A percentile compares a stretch with the other conserved stretches of the same genome.
Conservation (phyloP, 2,888 invertebrate species). For the Ophion obscuratus region DNA sequence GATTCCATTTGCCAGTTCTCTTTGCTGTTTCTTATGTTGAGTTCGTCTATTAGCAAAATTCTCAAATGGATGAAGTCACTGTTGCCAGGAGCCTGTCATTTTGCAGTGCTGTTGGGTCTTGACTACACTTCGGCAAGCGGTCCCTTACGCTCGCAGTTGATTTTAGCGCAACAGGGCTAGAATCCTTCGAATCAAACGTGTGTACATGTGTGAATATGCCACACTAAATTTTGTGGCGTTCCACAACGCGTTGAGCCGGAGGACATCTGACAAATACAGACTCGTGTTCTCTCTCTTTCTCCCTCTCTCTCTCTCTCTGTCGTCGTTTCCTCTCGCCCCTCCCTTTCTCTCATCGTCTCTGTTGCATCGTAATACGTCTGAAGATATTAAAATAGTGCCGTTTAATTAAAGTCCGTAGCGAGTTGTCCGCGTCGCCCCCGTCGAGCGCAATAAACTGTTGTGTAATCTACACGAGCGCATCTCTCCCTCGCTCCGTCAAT, state of each 20-base stretch:
- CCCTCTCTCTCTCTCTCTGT: slow-evolving; percentile 12
- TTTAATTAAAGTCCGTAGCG: slow-evolving; percentile 72
- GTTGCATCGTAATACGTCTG: slow-evolving; percentile 60
- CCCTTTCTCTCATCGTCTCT: slow-evolving; percentile 4
- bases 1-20: too few species aligned
- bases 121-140: too few species aligned
- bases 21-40: too few species aligned
- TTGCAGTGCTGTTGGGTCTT: too few species aligned
- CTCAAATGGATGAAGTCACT: too few species aligned
- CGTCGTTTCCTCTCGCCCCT: slow-evolving; percentile 5
- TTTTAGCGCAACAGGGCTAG: neutral
- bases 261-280: slow-evolving; percentile 59
- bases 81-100: too few species aligned
- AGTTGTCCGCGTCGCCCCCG: slow-evolving; percentile 58
- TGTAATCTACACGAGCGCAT: slow-evolving; percentile 66
- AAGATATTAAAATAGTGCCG: slow-evolving; percentile 71
- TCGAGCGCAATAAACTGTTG: slow-evolving; percentile 67
- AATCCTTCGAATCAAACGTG: slow-evolving; percentile 5
- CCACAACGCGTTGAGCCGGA: slow-evolving; percentile 50
- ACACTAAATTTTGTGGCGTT: slow-evolving; percentile 38
- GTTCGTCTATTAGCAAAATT: too few species aligned
- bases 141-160: neutral
- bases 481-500: slow-evolving; percentile 46
- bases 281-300: slow-evolving; percentile 30
- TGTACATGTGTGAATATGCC: slow-evolving; percentile 3